phyloP scores from a whole-genome alignment of 2,113 vertebrate species.

The Larimichthys crocea region DNA sequence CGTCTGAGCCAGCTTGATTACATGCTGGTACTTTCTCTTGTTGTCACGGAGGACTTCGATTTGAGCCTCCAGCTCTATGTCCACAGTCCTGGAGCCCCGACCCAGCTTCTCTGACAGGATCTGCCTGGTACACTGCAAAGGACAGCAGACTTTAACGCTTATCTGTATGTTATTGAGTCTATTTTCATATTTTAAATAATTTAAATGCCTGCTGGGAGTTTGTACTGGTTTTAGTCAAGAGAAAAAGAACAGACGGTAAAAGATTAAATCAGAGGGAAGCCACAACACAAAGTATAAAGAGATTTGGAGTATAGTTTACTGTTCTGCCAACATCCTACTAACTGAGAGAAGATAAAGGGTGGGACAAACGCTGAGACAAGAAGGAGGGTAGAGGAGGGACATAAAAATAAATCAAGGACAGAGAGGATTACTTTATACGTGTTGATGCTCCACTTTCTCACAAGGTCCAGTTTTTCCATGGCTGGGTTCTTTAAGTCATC shows the following conservation, averaged over 20 bases:
- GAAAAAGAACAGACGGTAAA: neutral
- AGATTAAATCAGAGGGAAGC: neutral
- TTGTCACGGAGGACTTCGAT: slow-evolving; percentile 96
- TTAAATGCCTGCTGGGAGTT: neutral
- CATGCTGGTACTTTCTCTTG: slow-evolving; percentile 95
- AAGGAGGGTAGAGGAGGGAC: slow-evolving; percentile 7
- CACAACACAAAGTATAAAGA: neutral
- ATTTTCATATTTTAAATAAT: neutral
- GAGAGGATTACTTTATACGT: slow-evolving; percentile 92
- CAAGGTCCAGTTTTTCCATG: slow-evolving; percentile 97
- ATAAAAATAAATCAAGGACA: slow-evolving; percentile 37
- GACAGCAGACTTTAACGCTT: neutral
- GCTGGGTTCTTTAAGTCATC: slow-evolving; percentile 96
- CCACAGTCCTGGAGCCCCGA: slow-evolving; percentile 97
- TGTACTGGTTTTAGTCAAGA: neutral
- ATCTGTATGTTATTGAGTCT: neutral
- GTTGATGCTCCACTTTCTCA: slow-evolving; percentile 98
- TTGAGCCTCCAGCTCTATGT: slow-evolving; percentile 96
- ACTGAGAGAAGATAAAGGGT: neutral
- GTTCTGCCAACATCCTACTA: slow-evolving; percentile 26
- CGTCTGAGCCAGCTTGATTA: slow-evolving; percentile 93
- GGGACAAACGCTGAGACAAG: neutral
- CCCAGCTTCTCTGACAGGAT: slow-evolving; percentile 98
- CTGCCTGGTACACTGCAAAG: slow-evolving; percentile 93
- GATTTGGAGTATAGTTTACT: neutral